phyloP scores from a whole-genome alignment of 2,113 vertebrate species.

The Pongo pygmaeus region DNA sequence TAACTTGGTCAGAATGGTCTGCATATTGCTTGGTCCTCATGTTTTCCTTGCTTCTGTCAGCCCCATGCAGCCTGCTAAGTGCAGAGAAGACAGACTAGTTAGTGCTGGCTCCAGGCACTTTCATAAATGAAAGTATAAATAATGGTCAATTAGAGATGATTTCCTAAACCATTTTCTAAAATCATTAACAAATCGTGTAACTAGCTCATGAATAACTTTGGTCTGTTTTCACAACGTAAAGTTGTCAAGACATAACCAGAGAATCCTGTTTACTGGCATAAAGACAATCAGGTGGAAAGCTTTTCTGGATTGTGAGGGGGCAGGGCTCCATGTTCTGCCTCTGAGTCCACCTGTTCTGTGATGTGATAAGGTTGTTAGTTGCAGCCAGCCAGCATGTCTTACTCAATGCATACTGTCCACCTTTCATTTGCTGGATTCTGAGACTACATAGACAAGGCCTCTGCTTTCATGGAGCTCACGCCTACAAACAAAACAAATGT shows the following conservation, averaged over 20 bases:
- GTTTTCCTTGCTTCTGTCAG: neutral
- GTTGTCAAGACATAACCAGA: neutral
- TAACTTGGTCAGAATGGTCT: neutral
- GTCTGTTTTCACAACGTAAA: neutral
- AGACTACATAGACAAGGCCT: neutral
- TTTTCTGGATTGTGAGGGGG: fast-evolving
- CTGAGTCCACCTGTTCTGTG: neutral
- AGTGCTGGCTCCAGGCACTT: neutral
- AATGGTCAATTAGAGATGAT: slow-evolving; percentile 53
- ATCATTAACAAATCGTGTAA: neutral
- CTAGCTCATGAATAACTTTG: neutral
- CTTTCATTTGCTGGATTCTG: neutral
- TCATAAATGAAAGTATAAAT: slow-evolving; percentile 56
- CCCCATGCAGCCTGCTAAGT: neutral
- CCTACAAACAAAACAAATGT: neutral
- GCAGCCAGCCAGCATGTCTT: neutral
- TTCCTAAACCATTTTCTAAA: slow-evolving; percentile 38
- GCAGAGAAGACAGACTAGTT: neutral
- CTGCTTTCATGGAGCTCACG: neutral
- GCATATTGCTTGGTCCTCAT: fast-evolving
- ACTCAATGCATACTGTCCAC: fast-evolving
- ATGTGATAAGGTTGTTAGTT: too few species aligned
- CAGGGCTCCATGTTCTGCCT: fast-evolving
- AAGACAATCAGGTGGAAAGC: neutral
- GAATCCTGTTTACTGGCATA: neutral